These are phyloP conservation scores for Andrena cerasifolii DNA, from an alignment of 1,140 invertebrate genomes.

Conservation along the genomic window DNA sequence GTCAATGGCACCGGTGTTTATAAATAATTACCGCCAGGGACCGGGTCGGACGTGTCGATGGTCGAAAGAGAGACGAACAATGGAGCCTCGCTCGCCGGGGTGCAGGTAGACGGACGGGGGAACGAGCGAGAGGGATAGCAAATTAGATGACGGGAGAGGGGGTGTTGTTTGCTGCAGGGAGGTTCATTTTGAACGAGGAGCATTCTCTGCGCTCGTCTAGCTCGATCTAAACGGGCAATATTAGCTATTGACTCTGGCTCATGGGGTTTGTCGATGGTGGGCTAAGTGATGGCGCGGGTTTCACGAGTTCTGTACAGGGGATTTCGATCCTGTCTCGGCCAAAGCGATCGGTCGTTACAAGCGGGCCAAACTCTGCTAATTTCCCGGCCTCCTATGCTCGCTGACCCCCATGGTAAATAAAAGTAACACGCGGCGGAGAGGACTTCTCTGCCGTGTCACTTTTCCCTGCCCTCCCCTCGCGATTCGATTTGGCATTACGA, in stretches of 20 bases:
- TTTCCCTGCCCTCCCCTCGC: too few relatives aligned
- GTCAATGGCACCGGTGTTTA: conserved; percentile 50
- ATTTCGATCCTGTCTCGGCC: conserved; percentile 30
- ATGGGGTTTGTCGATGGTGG: conserved; percentile 54
- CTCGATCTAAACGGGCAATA: conserved; percentile 66
- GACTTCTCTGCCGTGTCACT: background rate
- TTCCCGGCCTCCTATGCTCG: background rate
- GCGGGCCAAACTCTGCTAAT: conserved; percentile 2
- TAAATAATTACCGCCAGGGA: conserved; percentile 56
- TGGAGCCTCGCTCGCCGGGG: conserved; percentile 32
- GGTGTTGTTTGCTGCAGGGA: background rate
- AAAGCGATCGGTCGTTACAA: background rate
- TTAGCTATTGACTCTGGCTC: conserved; percentile 68
- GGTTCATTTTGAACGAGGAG: conserved; percentile 66
- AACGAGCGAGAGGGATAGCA: background rate
- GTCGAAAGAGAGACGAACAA: conserved; percentile 3
- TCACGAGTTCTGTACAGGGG: background rate
- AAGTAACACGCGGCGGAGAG: background rate
- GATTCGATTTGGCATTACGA: conserved; percentile 37
- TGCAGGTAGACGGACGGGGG: conserved; percentile 9
- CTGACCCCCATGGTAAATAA: background rate
- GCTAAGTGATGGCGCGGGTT: conserved; percentile 44
- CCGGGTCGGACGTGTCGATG: background rate
- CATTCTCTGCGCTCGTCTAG: conserved; percentile 56
- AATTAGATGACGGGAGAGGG: conserved; percentile 33